Conservation (phyloP, 2,888 invertebrate genomes). For the Dicyrtoma fusca region DNA sequence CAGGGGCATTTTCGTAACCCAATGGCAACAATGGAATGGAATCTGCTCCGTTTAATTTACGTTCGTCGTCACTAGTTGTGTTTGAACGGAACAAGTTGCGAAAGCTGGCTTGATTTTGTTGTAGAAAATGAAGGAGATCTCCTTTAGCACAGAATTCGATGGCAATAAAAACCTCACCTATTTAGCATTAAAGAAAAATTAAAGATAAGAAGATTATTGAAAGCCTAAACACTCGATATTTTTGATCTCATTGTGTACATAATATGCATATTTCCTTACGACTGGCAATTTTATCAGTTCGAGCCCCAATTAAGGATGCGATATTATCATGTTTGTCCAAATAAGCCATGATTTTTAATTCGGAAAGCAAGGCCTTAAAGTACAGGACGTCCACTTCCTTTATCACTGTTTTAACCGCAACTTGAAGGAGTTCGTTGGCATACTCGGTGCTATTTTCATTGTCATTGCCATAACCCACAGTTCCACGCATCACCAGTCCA, state of each 20-base stretch:
- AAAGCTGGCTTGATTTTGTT: too few relatives aligned
- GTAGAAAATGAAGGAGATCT: background rate
- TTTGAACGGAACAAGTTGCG: too few relatives aligned
- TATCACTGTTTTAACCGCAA: slow-evolving; percentile 14
- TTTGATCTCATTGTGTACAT: too few relatives aligned
- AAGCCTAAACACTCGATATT: too few relatives aligned
- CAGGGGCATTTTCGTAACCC: too few relatives aligned
- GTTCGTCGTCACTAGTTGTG: too few relatives aligned
- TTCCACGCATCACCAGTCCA: too few relatives aligned
- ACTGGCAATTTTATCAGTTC: background rate
- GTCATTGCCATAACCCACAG: too few relatives aligned
- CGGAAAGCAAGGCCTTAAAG: slow-evolving; percentile 4
- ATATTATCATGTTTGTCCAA: background rate
- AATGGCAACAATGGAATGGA: too few relatives aligned
- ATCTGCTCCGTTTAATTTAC: too few relatives aligned
- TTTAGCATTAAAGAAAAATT: background rate
- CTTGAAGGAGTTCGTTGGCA: background rate
- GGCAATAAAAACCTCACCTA: slow-evolving; percentile 9
- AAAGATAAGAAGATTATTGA: background rate
- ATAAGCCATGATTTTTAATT: slow-evolving; percentile 7
- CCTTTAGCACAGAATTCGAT: slow-evolving; percentile 12
- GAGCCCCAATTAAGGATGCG: background rate
- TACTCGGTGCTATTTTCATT: too few relatives aligned
- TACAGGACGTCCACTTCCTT: slow-evolving; percentile 7
- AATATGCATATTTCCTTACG: background rate